Evolutionary conservation across 2,113 vertebrate genomes (phyloP).

Genomic region (Zapornia atra): DNA sequence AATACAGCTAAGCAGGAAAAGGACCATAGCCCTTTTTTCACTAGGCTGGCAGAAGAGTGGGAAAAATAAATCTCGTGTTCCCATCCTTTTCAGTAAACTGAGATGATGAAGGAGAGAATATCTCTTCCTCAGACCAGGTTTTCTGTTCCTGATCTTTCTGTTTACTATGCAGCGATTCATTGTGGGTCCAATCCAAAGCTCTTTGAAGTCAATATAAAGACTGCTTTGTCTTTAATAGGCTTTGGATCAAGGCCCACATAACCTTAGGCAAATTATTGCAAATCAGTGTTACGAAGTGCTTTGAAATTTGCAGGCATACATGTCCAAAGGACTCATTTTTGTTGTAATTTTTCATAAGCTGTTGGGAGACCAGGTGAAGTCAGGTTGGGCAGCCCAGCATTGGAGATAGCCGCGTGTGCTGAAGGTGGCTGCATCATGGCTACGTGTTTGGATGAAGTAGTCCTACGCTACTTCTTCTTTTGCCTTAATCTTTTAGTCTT

Average conservation of each 20-base stretch:
- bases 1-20: neutral
- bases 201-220: constrained; percentile 55
- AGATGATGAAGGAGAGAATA: neutral
- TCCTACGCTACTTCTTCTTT: neutral
- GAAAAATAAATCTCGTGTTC: accelerated
- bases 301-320: neutral
- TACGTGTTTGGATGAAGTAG: neutral
- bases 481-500: neutral
- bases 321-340: neutral
- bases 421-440: neutral
- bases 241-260: constrained; percentile 26
- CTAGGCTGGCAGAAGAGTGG: neutral
- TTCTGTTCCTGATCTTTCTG: neutral
- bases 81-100: neutral
- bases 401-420: neutral
- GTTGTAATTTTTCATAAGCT: neutral
- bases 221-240: constrained; percentile 21
- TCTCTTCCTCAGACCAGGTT: neutral
- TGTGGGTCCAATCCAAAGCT: constrained; percentile 14
- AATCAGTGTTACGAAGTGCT: neutral
- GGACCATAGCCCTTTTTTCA: neutral
- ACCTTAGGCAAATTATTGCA: constrained; percentile 41
- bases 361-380: neutral
- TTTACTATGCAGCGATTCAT: neutral
- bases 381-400: neutral